Evolutionary conservation across 2,888 invertebrate genomes (phyloP), one percentile per base, ranked within the genome.

Genomic region (Bugulina stolonifera): DNA sequence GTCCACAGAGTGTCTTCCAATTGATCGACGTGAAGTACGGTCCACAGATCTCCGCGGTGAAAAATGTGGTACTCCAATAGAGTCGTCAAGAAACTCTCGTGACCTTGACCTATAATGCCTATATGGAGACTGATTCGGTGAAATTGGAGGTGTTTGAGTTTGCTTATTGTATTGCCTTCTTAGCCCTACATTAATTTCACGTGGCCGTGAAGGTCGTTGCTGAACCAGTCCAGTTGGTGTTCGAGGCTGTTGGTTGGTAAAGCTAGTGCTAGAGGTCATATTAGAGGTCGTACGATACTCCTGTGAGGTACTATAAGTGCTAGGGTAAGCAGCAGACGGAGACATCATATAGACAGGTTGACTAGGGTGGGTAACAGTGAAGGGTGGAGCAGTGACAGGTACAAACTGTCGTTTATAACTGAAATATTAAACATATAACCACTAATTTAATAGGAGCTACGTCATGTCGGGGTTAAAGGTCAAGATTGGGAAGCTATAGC

Each of bases 351-450:
- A 64, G 29, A 18, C 18, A 64, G 27, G 64, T 34, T 64, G 64
- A 34, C 29, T 2, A 64, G 64, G 64, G 64, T 32, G 64, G 27
- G 18, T 32, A 29, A 64, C 34, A 18, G 64, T 64, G 32, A 64
- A 64, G 32, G 64, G 64, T 32, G 64, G 64, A 64, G 64, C 64
- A 64, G 64, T 64, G 27, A 64, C 64, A 32, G 64, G 64, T 25
- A 64, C 64, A 34, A 25, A 64, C 64, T 64, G 64, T 32, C 64
- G 64, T 27, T 64, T 64, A 64, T 64, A 64, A 27, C 64, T 64
- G 32, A 14, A 64, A 64, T 64, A 64, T 32, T 27, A 64, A 64
- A 64, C 34, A 64, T 3, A 64, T 2, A 64, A 32, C 3, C 43
- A 43, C 43, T 43, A 43, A 43, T 18, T 10, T 43, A 43, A 43